Evolutionary conservation across 1,140 invertebrate genomes (phyloP).

Genomic region (Anoplolepis gracilipes): DNA sequence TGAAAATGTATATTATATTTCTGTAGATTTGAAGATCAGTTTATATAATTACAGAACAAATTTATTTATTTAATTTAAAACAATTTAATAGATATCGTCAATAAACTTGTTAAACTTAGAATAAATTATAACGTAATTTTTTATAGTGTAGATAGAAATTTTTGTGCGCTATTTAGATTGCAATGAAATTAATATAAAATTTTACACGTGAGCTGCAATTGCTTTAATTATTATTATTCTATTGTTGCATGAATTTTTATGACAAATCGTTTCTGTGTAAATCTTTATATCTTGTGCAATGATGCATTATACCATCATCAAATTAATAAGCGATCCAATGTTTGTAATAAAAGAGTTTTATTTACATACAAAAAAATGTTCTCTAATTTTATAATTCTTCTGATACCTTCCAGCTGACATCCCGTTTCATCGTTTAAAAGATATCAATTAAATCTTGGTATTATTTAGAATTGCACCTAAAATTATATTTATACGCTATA

Average conservation of each 20-base stretch:
- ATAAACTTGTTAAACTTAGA: not conserved
- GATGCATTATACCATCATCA: not conserved
- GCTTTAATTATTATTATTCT: not conserved
- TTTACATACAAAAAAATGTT: constrained; percentile 75
- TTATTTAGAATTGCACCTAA: not conserved
- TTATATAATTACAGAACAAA: too few relatives aligned
- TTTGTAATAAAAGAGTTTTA: constrained; percentile 80
- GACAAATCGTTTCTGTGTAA: not conserved
- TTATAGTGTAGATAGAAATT: not conserved
- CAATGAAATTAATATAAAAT: not conserved
- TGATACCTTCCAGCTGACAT: not conserved
- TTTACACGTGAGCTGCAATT: not conserved
- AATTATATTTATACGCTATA: not conserved
- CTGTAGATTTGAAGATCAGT: too few relatives aligned
- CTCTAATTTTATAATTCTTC: not conserved
- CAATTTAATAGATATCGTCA: too few relatives aligned
- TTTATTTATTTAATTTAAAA: too few relatives aligned
- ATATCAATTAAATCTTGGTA: not conserved
- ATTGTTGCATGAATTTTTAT: not conserved
- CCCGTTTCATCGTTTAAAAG: not conserved
- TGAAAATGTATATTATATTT: too few relatives aligned
- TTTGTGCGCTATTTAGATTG: not conserved
- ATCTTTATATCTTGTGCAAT: not conserved
- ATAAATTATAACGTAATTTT: not conserved
- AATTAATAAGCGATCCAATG: constrained; percentile 45